Base-by-base conservation (phyloP, 2,113 vertebrate genomes). In the Potamarius usumacintae region DNA sequence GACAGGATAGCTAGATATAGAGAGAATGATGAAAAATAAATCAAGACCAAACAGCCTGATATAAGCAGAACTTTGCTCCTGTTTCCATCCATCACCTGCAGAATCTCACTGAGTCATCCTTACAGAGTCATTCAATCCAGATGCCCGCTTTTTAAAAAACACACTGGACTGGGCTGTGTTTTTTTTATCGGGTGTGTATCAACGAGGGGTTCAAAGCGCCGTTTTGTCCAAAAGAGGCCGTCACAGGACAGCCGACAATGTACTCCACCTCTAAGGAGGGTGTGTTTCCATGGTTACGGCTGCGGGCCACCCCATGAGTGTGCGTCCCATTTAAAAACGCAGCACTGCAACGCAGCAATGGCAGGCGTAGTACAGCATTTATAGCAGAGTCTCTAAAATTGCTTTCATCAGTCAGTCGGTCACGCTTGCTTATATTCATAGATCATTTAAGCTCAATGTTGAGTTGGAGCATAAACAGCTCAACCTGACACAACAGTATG, bases 181-280 rank as follows among this genome's bases (percentile, higher is more conserved):
- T 10, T 4, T 55, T 22, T 60, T 11, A n/a, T 22, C 27, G 15
- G 4, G 7, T 5, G 50, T 30, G 65, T 71, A 30, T 57, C 62
- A 42, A 58, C 30, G 25, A 69, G 48, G 71, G 25, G 74, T 88
- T 84, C 86, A 60, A 84, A 71, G 82, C 79, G 62, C n/a, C 22
- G 50, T 74, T 55, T 67, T 78, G 60, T 62, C 12, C n/a, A 30
- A 89, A 88, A 72, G 67, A 86, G 18, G 96, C 95, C 94, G 96
- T 97, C 95, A 55, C 71, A 91, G 71, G 67, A 76, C 67, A 86
- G 65, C 67, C 84, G 89, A 91, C 90, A 91, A 91, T 88, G 84
- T 82, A 81, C 74, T 80, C 84, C 84, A 91, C 86, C 88, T 89
- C 79, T 84, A 25, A 82, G 79, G 63, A 82, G 82, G 52, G 22